A percentile compares a stretch with the other conserved stretches of the same genome.
Conservation (phyloP, 1,140 invertebrate species). For the Chionoecetes opilio region DNA sequence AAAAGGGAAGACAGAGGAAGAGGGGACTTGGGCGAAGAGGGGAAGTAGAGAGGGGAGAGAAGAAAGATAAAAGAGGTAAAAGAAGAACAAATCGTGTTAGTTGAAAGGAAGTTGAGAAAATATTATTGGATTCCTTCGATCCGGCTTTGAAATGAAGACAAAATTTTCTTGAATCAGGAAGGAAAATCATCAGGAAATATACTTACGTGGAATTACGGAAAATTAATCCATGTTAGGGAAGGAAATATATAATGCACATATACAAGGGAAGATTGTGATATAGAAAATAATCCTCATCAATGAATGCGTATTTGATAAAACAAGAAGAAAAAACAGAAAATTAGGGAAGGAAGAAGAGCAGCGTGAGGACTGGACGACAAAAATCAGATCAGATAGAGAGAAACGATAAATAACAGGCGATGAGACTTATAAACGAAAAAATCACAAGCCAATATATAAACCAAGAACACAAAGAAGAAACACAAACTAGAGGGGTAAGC, state of each 20-base stretch:
- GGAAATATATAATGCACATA: not conserved
- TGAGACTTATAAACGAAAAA: not conserved
- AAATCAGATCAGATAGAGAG: not conserved
- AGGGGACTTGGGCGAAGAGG: not conserved
- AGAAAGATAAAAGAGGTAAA: not conserved
- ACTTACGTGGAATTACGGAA: not conserved
- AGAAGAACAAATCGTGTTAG: not conserved
- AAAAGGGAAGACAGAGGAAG: conserved; percentile 4
- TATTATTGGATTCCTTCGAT: not conserved
- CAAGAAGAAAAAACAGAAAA: not conserved
- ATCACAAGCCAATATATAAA: not conserved
- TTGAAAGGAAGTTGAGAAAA: not conserved
- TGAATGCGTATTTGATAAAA: not conserved
- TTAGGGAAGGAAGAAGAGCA: not conserved
- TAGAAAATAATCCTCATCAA: no score
- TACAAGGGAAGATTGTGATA: not conserved
- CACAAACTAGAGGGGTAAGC: not conserved
- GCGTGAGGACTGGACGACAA: not conserved
- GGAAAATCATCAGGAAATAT: not conserved
- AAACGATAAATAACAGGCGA: not conserved
- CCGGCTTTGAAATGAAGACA: not conserved
- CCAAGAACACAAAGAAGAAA: not conserved
- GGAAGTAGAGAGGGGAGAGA: not conserved
- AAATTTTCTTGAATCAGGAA: not conserved
- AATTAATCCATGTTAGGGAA: not conserved